phyloP scores from a whole-genome alignment of 1,140 invertebrate species.

The Panagrolaimus sp. region DNA sequence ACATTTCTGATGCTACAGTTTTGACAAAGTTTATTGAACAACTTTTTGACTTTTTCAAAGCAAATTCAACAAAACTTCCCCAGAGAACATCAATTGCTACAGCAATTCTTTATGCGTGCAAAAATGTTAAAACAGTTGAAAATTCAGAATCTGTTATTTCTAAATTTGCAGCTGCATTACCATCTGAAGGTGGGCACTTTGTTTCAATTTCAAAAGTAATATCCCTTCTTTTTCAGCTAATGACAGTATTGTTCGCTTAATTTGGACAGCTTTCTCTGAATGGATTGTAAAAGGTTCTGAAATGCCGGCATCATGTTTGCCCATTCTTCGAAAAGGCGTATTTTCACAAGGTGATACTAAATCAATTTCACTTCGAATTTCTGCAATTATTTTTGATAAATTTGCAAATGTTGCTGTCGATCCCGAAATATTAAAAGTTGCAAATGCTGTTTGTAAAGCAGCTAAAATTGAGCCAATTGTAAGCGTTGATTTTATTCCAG shows the following conservation, averaged over 20 bases:
- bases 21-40: not conserved
- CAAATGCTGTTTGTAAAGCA: not conserved
- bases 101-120: not conserved
- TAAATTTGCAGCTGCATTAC: not conserved
- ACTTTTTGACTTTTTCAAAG: slow-evolving; percentile 1
- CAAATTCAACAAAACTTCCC: slow-evolving; percentile 1
- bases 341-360: not conserved
- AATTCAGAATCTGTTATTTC: not conserved
- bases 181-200: not conserved
- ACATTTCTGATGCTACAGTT: not conserved
- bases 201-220: not conserved
- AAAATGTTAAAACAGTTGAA: not conserved
- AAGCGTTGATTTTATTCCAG: slow-evolving; percentile 4
- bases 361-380: not conserved
- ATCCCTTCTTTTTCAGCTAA: not conserved
- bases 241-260: not conserved
- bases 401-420: not conserved
- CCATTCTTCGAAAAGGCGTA: not conserved
- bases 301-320: not conserved
- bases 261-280: not conserved
- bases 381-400: not conserved
- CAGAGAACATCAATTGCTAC: not conserved
- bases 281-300: not conserved
- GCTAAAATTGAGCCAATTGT: not conserved
- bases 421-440: not conserved